phyloP scores from a whole-genome alignment of 2,797 vertebrate genomes.

The Thunnus albacares region DNA sequence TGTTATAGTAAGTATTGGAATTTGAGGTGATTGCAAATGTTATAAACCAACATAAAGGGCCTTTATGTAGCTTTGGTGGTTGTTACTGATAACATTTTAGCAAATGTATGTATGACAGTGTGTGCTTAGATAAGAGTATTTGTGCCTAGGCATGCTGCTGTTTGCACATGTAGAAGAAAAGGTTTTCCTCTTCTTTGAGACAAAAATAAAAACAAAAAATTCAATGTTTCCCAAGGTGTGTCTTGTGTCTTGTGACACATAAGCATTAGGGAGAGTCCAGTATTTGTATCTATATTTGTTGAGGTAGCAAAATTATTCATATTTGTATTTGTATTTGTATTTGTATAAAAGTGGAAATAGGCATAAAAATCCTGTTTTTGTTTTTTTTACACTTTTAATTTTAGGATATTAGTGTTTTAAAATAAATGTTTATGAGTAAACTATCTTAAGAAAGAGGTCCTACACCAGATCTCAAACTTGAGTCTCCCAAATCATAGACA shows the following conservation, averaged over 20 bases:
- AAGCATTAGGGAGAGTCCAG: no score
- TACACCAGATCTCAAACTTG: no score
- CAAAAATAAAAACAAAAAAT: constrained; percentile 31
- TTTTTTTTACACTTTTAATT: no score
- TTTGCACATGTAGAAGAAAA: constrained; percentile 26
- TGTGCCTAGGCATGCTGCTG: constrained; percentile 21
- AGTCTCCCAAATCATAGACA: no score
- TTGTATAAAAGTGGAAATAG: no score
- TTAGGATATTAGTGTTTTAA: no score
- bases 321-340: no score
- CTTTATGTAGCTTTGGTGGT: constrained; percentile 22
- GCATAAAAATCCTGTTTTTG: no score
- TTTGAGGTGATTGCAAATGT: constrained; percentile 23
- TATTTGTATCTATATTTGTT: no score
- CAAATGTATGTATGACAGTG: constrained; percentile 34
- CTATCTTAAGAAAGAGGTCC: no score
- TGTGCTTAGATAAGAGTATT: constrained; percentile 47
- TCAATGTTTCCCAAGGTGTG: constrained; percentile 15
- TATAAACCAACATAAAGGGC: constrained; percentile 25
- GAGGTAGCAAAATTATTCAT: no score
- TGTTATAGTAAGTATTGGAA: constrained; percentile 21
- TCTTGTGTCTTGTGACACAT: constrained; percentile 3
- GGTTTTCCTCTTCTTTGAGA: constrained; percentile 3
- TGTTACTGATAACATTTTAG: constrained; percentile 36
- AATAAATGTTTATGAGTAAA: no score